Percentiles rank a stretch among this genome's conserved stretches.
Evolutionary conservation across 2,888 invertebrate genomes (phyloP).

Genomic region (Bellardia bayeri): DNA sequence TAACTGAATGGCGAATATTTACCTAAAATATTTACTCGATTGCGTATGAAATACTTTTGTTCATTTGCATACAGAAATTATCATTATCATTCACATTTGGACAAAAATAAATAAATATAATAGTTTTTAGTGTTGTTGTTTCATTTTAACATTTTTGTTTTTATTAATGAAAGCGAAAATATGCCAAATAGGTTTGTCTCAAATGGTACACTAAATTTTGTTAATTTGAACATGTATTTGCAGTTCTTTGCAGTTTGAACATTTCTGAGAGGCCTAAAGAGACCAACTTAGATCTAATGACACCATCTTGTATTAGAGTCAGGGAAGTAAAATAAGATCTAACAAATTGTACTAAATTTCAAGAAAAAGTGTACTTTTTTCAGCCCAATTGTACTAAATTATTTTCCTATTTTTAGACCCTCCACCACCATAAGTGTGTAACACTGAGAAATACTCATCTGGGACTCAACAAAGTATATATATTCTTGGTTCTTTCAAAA

Average conservation of each 20-base stretch:
- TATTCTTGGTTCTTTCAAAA: too few species aligned
- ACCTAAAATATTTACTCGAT: slow-evolving; percentile 22
- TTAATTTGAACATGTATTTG: not conserved
- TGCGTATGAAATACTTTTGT: slow-evolving; percentile 13
- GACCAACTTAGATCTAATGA: too few species aligned
- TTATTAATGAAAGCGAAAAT: slow-evolving; percentile 12
- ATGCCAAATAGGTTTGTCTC: slow-evolving; percentile 4
- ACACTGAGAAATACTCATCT: too few species aligned
- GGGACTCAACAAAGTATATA: too few species aligned
- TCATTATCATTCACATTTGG: not conserved
- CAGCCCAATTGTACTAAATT: too few species aligned
- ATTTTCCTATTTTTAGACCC: too few species aligned
- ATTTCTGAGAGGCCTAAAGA: too few species aligned
- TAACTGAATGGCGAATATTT: not conserved
- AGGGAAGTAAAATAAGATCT: too few species aligned
- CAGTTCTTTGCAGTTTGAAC: not conserved
- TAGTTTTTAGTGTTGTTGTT: not conserved
- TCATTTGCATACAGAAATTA: not conserved
- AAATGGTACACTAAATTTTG: not conserved
- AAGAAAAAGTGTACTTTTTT: too few species aligned
- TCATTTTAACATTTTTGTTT: not conserved
- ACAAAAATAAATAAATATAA: slow-evolving; percentile 5
- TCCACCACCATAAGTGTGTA: too few species aligned
- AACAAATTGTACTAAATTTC: too few species aligned
- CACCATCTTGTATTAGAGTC: too few species aligned